Evolutionary conservation across 2,113 vertebrate species (phyloP).

Genomic region (Desmodus rotundus): DNA sequence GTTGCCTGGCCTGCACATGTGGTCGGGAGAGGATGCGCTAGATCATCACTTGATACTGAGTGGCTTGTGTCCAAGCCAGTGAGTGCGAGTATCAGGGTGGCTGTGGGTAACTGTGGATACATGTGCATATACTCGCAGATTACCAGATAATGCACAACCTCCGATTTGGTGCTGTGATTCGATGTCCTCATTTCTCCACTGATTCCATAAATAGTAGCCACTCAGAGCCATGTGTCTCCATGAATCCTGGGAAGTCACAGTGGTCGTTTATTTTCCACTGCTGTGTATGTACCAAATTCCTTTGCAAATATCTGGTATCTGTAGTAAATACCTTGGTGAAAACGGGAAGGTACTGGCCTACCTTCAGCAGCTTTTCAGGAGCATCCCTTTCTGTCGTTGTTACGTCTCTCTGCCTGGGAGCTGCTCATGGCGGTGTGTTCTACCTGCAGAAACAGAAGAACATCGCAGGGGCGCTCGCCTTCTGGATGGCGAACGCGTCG

Average conservation of each 20-base stretch:
- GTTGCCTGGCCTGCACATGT: slow-evolving; percentile 86
- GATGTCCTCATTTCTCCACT: not conserved
- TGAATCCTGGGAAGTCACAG: not conserved
- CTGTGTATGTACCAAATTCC: not conserved
- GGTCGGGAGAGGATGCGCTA: slow-evolving; percentile 86
- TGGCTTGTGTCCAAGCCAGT: slow-evolving; percentile 73
- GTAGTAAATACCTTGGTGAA: slow-evolving; percentile 73
- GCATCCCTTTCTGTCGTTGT: not conserved
- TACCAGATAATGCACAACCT: slow-evolving; percentile 84
- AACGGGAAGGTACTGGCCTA: slow-evolving; percentile 87
- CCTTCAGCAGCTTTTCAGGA: slow-evolving; percentile 84
- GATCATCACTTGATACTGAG: slow-evolving; percentile 86
- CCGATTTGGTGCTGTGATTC: slow-evolving; percentile 9
- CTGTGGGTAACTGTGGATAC: slow-evolving; percentile 74
- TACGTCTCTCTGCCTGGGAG: not conserved
- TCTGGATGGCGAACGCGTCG: slow-evolving; percentile 99
- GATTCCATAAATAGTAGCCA: not conserved
- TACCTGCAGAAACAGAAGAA: slow-evolving; percentile 96
- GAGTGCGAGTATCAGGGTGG: slow-evolving; percentile 80
- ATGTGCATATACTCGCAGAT: slow-evolving; percentile 78
- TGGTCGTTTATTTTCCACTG: slow-evolving; percentile 16
- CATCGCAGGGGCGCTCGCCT: slow-evolving; percentile 97
- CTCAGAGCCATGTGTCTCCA: not conserved
- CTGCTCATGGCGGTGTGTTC: slow-evolving; percentile 48
- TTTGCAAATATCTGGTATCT: slow-evolving; percentile 88